Evolutionary conservation across 2,797 vertebrate genomes (phyloP).

Genomic region (Sebastes oblongus): DNA sequence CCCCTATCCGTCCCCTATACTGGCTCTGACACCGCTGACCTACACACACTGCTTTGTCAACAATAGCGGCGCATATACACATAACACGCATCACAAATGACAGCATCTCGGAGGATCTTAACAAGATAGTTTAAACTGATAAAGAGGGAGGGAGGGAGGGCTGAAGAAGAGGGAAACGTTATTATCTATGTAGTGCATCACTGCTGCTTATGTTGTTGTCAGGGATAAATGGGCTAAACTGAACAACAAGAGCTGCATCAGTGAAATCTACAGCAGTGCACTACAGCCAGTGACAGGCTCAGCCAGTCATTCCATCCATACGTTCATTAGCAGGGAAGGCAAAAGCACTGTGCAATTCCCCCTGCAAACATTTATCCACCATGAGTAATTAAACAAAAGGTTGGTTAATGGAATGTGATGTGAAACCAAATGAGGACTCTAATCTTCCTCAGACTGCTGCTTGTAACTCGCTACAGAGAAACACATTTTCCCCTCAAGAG

Average conservation of each 20-base stretch:
- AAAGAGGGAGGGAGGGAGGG: background rate
- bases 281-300: conserved; percentile 14
- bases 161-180: conserved; percentile 1
- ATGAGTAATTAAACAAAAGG: conserved; percentile 51
- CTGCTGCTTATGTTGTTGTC: conserved; percentile 40
- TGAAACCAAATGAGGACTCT: conserved; percentile 41
- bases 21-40: conserved; percentile 51
- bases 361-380: conserved; percentile 43
- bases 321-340: conserved; percentile 40
- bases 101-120: conserved; percentile 42
- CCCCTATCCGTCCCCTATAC: conserved; percentile 66
- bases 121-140: conserved; percentile 58
- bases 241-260: conserved; percentile 21
- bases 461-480: background rate
- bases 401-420: conserved; percentile 46
- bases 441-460: conserved; percentile 21
- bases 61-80: conserved; percentile 33
- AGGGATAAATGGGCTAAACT: conserved; percentile 47
- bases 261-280: conserved; percentile 22
- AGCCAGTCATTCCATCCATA: conserved; percentile 29
- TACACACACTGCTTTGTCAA: conserved; percentile 73
- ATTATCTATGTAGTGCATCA: conserved; percentile 43
- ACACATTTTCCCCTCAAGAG: background rate
- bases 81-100: conserved; percentile 45
- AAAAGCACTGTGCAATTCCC: conserved; percentile 3